Conservation (phyloP, 2,113 vertebrate genomes). For the Phyllostomus discolor region DNA sequence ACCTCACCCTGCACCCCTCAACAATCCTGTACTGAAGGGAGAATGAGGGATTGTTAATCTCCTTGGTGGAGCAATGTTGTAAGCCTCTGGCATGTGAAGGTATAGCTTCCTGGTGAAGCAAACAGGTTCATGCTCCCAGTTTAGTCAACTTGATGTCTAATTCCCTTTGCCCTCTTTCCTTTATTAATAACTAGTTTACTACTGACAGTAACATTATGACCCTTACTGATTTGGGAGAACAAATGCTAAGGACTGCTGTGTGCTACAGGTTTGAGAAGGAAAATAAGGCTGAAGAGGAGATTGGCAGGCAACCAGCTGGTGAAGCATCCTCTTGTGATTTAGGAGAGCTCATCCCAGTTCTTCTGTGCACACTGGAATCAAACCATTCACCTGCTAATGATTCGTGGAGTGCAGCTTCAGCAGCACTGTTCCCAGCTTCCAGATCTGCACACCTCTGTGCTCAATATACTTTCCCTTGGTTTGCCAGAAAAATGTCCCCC, state of each 20-base stretch:
- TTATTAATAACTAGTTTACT: neutral
- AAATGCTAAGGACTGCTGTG: neutral
- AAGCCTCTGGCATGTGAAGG: too few species aligned
- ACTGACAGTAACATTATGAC: neutral
- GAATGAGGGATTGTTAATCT: too few species aligned
- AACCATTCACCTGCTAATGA: conserved; percentile 27
- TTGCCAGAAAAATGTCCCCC: neutral
- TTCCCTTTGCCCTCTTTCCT: too few species aligned
- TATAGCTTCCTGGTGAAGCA: too few species aligned
- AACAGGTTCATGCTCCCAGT: too few species aligned
- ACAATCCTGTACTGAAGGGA: too few species aligned
- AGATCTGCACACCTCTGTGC: neutral
- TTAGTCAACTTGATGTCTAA: too few species aligned
- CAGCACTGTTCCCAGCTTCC: neutral
- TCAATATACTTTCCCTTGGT: neutral
- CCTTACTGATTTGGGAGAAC: neutral
- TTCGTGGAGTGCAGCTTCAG: neutral
- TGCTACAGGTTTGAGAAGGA: neutral
- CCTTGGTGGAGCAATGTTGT: too few species aligned
- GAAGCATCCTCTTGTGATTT: neutral
- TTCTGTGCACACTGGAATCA: neutral
- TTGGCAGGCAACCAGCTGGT: neutral
- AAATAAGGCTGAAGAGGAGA: neutral
- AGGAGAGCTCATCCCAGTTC: neutral
- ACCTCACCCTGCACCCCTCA: too few species aligned